A percentile compares a stretch with the other conserved stretches of the same genome.
These are phyloP conservation scores for Caretta caretta DNA, from an alignment of 2,113 vertebrate genomes.

Conservation along the genomic window DNA sequence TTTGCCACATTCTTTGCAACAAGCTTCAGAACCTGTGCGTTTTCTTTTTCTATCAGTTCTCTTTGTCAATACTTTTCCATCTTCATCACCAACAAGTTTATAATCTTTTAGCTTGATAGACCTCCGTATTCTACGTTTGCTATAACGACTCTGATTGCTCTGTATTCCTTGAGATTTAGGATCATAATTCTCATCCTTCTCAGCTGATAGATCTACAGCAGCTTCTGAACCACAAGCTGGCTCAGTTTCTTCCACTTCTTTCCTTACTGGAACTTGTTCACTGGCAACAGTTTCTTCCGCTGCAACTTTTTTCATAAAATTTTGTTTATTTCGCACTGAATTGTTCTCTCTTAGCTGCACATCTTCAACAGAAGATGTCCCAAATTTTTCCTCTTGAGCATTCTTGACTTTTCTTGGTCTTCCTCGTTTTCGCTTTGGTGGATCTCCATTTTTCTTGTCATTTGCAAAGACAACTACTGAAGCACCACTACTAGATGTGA, in stretches of 20 bases:
- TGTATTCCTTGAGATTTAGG: conserved; percentile 67
- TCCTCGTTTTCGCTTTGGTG: conserved; percentile 88
- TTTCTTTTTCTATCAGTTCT: conserved; percentile 85
- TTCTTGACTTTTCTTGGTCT: conserved; percentile 84
- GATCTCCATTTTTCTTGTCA: conserved; percentile 53
- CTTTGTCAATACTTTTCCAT: conserved; percentile 77
- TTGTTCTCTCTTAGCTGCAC: conserved; percentile 79
- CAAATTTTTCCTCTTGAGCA: conserved; percentile 61
- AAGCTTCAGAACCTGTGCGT: conserved; percentile 82
- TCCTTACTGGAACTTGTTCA: conserved; percentile 24
- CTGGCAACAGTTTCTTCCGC: conserved; percentile 6
- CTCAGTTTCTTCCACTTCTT: conserved; percentile 49
- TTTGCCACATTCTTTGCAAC: conserved; percentile 93
- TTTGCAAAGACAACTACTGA: conserved; percentile 26
- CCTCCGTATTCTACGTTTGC: conserved; percentile 88
- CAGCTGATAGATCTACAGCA: conserved; percentile 43
- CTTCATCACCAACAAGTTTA: conserved; percentile 83
- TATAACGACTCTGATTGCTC: conserved; percentile 79
- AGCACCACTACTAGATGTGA: not conserved
- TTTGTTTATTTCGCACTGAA: conserved; percentile 77
- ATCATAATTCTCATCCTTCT: conserved; percentile 82
- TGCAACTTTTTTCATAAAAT: conserved; percentile 49
- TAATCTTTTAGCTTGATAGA: conserved; percentile 91
- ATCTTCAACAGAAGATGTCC: conserved; percentile 52
- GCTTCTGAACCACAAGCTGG: conserved; percentile 48